Percentiles rank a stretch among this genome's conserved stretches.
These are phyloP conservation scores for Arenaria interpres DNA, from an alignment of 2,113 vertebrate genomes.

Conservation along the genomic window DNA sequence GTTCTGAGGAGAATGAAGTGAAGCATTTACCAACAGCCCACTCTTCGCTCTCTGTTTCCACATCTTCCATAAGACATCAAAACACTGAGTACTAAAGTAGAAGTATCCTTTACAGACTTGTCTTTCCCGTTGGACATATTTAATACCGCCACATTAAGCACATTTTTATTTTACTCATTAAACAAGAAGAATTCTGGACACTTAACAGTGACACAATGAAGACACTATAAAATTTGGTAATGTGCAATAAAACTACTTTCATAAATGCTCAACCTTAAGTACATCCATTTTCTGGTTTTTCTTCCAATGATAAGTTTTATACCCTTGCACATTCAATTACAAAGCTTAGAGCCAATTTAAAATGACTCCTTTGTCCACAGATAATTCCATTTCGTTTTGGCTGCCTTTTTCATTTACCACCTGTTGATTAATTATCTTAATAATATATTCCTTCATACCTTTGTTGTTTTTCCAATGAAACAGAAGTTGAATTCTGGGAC, in stretches of 20 bases:
- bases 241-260: not conserved
- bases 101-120: not conserved
- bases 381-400: not conserved
- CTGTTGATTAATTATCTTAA: not conserved
- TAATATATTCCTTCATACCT: not conserved
- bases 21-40: not conserved
- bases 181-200: conserved; percentile 6
- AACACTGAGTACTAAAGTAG: not conserved
- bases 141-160: not conserved
- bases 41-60: not conserved
- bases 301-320: not conserved
- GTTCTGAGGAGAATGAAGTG: not conserved
- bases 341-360: not conserved
- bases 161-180: conserved; percentile 42
- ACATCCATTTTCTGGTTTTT: not conserved
- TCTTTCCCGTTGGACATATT: not conserved
- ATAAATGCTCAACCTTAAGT: not conserved
- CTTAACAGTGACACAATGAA: conserved; percentile 23
- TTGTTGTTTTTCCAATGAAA: not conserved
- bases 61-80: not conserved
- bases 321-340: not conserved
- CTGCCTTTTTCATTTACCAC: not conserved
- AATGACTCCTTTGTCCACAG: not conserved
- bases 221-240: conserved; percentile 19
- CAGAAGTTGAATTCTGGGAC: not conserved